Conservation (phyloP, 1,140 invertebrate species). For the Agrilus planipennis region DNA sequence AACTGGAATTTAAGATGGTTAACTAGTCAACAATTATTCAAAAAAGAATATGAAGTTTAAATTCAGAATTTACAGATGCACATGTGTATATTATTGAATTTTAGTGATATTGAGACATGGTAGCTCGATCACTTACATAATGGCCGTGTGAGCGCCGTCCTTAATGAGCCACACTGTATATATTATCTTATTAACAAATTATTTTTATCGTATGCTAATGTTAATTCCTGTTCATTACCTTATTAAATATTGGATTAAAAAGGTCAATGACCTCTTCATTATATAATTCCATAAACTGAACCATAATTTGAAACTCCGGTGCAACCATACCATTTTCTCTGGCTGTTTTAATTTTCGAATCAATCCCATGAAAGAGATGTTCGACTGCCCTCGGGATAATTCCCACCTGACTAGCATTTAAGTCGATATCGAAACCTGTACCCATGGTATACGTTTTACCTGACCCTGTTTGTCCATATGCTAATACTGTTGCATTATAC, state of each 20-base stretch:
- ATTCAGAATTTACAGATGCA: too few species aligned
- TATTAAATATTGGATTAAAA: slow-evolving; percentile 56
- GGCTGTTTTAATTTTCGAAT: slow-evolving; percentile 47
- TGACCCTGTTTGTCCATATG: slow-evolving; percentile 94
- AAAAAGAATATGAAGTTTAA: too few species aligned
- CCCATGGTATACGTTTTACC: slow-evolving; percentile 99
- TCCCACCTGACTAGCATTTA: slow-evolving; percentile 59
- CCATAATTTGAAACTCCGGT: slow-evolving; percentile 69
- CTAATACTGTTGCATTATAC: slow-evolving; percentile 90
- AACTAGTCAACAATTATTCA: too few species aligned
- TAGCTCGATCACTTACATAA: too few species aligned
- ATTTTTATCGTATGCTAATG: too few species aligned
- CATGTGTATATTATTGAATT: too few species aligned
- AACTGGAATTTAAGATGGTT: too few species aligned
- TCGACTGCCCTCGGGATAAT: slow-evolving; percentile 90
- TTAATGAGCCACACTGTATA: too few species aligned
- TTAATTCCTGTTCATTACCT: too few species aligned
- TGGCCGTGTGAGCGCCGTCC: too few species aligned
- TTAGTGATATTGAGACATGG: too few species aligned
- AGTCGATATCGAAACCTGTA: slow-evolving; percentile 85
- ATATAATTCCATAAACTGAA: slow-evolving; percentile 87
- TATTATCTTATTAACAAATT: too few species aligned
- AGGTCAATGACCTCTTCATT: slow-evolving; percentile 95
- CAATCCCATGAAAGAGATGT: slow-evolving; percentile 79
- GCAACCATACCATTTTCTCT: slow-evolving; percentile 46